phyloP scores from a whole-genome alignment of 2,888 invertebrate species.

The Lacanobia oleracea region DNA sequence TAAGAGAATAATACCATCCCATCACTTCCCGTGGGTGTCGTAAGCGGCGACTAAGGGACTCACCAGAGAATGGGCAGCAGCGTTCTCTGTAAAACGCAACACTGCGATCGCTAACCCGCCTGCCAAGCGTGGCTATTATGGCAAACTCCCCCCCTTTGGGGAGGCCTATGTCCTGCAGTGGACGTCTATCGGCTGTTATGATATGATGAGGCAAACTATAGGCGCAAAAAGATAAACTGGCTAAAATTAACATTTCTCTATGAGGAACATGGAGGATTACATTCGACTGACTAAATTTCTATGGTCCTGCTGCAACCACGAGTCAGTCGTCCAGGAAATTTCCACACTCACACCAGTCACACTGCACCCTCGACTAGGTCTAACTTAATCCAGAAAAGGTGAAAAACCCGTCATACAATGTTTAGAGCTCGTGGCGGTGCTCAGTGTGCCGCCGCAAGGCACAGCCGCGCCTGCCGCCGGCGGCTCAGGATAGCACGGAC shows the following conservation, averaged over 20 bases:
- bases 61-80: no score
- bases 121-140: no score
- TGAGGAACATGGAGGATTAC: no score
- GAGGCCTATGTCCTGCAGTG: no score
- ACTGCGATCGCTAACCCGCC: no score
- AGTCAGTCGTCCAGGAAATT: background rate
- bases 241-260: background rate
- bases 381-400: background rate
- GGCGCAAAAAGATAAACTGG: background rate
- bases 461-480: slow-evolving; percentile 93
- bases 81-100: no score
- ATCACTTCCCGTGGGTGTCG: no score
- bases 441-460: slow-evolving; percentile 96
- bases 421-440: slow-evolving; percentile 95
- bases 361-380: background rate
- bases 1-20: no score
- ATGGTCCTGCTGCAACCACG: background rate
- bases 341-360: no score
- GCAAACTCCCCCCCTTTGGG: no score
- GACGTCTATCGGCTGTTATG: no score
- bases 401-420: background rate
- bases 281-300: background rate
- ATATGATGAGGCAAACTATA: background rate
- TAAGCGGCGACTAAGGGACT: no score
- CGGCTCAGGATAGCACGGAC: slow-evolving; percentile 96